These are phyloP conservation scores for Oscheius sp. DNA, from an alignment of 1,140 invertebrate genomes.

Conservation along the genomic window DNA sequence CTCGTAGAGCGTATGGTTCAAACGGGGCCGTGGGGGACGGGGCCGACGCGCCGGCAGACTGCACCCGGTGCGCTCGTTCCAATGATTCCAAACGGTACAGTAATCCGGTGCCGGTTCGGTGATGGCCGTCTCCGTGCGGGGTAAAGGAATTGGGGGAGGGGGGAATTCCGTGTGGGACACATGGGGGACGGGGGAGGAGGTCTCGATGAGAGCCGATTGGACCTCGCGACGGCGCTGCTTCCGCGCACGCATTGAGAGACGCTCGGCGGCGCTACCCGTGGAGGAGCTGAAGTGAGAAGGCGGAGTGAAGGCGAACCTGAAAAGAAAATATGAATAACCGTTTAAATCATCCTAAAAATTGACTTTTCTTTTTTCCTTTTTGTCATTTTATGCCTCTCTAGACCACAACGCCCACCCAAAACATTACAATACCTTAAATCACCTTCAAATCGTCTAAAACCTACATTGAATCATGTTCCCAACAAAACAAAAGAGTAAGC, in stretches of 20 bases:
- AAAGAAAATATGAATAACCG: neutral
- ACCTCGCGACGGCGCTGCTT: neutral
- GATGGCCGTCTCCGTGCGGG: neutral
- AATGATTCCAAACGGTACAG: neutral
- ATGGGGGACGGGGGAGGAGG: too few species aligned
- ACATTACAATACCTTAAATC: neutral
- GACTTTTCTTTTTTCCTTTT: neutral
- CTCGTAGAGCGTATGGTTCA: neutral
- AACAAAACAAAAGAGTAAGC: too few species aligned
- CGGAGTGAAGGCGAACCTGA: conserved; percentile 1
- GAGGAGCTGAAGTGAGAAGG: neutral
- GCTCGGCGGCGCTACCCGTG: neutral
- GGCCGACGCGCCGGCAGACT: neutral
- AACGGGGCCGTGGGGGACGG: neutral
- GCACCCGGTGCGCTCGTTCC: neutral
- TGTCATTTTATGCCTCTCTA: too few species aligned
- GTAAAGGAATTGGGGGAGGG: neutral
- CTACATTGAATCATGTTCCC: neutral
- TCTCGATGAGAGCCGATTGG: too few species aligned
- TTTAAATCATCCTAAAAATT: neutral
- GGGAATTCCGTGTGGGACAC: neutral
- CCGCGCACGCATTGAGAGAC: neutral
- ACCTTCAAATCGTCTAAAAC: neutral
- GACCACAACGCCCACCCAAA: too few species aligned
- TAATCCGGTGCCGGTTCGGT: neutral